Conservation (phyloP, 2,113 vertebrate genomes). For the Barnardius zonarius region DNA sequence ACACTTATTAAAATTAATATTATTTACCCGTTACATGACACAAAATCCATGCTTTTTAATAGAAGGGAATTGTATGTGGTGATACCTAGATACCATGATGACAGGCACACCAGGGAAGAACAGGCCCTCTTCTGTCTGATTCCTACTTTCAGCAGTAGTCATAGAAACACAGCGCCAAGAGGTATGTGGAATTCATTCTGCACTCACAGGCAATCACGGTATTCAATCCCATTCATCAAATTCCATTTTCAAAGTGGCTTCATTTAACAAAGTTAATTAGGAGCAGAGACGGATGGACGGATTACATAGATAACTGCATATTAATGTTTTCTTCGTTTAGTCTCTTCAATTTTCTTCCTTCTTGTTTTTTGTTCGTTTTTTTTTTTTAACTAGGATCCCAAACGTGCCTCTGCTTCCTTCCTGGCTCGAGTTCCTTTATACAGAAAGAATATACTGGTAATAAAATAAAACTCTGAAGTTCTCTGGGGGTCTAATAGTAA, state of each 20-base stretch:
- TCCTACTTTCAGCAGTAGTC: slow-evolving; percentile 1
- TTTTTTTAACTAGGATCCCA: not conserved
- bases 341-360: not conserved
- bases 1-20: not conserved
- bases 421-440: not conserved
- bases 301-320: not conserved
- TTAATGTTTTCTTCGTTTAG: not conserved
- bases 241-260: not conserved
- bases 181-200: not conserved
- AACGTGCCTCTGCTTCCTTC: not conserved
- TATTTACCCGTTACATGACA: not conserved
- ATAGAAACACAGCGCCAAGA: slow-evolving; percentile 10
- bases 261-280: slow-evolving; percentile 12
- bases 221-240: not conserved
- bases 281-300: not conserved
- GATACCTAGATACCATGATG: not conserved
- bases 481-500: not conserved
- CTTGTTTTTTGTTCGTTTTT: not conserved
- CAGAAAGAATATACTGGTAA: not conserved
- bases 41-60: not conserved
- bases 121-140: not conserved
- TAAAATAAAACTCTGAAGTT: not conserved
- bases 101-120: not conserved
- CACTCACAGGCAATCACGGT: not conserved
- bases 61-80: not conserved